Base-by-base conservation (phyloP, 1,140 invertebrate genomes). In the Trichogramma pretiosum region DNA sequence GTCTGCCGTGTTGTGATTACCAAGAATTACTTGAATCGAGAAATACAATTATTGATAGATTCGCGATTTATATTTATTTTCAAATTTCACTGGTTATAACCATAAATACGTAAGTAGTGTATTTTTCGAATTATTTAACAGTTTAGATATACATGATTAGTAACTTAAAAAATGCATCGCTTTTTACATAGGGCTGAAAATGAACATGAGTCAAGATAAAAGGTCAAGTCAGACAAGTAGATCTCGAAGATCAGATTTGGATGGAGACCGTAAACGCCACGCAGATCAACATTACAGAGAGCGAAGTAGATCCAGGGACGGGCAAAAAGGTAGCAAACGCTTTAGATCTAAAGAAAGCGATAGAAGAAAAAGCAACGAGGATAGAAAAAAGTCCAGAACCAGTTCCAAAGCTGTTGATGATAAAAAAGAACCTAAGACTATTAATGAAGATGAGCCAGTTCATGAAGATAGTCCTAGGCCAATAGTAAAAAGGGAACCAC, bases 401-500 rank as follows among this genome's bases (percentile, higher is more conserved):
- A 71, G 56, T 57, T 64, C 63, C 41, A 61, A 56, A 46, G 57
- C 16, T 39, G 5, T 21, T 57, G 24, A 68, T 73, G 68, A 22
- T 58, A 77, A 43, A 48, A 50, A 53, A 50, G 56, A 63, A 34
- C 9, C 11, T 19, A 52, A 43, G 30, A 47, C 67, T n/a, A 63
- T 73, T 30, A 65, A 75, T 54, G n/a, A n/a, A n/a, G n/a, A n/a
- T n/a, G n/a, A n/a, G n/a, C n/a, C n/a, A n/a, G 65, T 74, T 36
- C 56, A 63, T 18, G 61, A 72, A 43, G 54, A 61, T 0, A 69
- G 71, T 33, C 13, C 50, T 7, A 73, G 73, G 28, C 47, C 66
- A 26, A 60, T 70, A 7, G 52, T 66, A 0, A 92, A 89, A 67
- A 85, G 81, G 48, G 93, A 94, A 65, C 96, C 96, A 0, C 70